phyloP scores from a whole-genome alignment of 1,140 invertebrate species.

The Atopsyche davidsoni region DNA sequence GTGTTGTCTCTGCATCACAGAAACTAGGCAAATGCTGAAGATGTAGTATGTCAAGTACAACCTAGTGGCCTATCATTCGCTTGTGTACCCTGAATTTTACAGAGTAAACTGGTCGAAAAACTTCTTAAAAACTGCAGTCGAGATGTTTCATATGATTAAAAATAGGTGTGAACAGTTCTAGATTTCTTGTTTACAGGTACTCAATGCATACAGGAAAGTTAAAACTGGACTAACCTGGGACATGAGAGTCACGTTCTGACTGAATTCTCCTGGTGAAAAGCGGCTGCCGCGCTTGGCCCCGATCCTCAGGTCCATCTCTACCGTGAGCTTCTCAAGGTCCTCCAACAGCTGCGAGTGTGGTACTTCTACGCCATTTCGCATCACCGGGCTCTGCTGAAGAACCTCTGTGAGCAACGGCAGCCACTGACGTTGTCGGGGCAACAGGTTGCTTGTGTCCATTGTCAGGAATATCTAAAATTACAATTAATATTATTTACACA shows the following conservation, averaged over 20 bases:
- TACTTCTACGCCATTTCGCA: conserved; percentile 51
- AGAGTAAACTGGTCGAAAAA: neutral
- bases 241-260: conserved; percentile 51
- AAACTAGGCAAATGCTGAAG: too few relatives aligned
- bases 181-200: too few relatives aligned
- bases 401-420: conserved; percentile 66
- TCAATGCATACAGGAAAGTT: too few relatives aligned
- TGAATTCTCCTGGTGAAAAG: conserved; percentile 60
- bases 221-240: conserved; percentile 44
- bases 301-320: conserved; percentile 59
- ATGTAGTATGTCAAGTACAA: too few relatives aligned
- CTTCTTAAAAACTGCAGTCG: neutral
- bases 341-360: conserved; percentile 70
- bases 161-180: too few relatives aligned
- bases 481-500: too few relatives aligned
- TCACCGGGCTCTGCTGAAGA: conserved; percentile 61
- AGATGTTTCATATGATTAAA: too few relatives aligned
- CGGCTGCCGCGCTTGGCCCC: conserved; percentile 34
- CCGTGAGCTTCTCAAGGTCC: conserved; percentile 67
- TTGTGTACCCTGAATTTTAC: too few relatives aligned
- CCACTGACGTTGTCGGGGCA: conserved; percentile 57
- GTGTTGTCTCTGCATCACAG: too few relatives aligned
- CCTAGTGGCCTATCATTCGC: too few relatives aligned
- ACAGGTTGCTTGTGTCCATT: conserved; percentile 65
- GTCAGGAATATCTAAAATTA: conserved; percentile 62